phyloP scores from a whole-genome alignment of 2,888 invertebrate genomes.

The Monopis laevigella region DNA sequence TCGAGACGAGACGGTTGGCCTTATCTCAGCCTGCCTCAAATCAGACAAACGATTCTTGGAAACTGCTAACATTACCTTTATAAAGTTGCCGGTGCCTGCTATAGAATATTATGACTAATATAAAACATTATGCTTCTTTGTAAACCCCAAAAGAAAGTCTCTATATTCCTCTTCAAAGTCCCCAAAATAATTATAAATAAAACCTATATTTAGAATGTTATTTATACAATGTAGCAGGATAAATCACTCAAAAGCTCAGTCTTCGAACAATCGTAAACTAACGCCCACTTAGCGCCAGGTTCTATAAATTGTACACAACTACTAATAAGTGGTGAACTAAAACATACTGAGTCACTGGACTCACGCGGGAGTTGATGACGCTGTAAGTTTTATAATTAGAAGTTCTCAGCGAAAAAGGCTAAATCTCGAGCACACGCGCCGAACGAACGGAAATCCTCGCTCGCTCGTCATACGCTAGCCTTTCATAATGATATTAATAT shows the following conservation, averaged over 20 bases:
- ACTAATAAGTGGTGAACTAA: conserved; percentile 38
- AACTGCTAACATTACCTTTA: no score
- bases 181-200: no score
- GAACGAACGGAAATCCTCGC: conserved; percentile 54
- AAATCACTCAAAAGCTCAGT: conserved; percentile 3
- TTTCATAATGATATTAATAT: conserved; percentile 40
- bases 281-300: conserved; percentile 28
- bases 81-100: no score
- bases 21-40: conserved; percentile 30
- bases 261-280: conserved; percentile 14
- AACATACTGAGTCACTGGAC: conserved; percentile 48
- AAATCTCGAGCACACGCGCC: conserved; percentile 24
- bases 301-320: conserved; percentile 27
- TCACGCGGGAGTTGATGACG: conserved; percentile 20
- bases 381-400: conserved; percentile 54
- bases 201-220: no score
- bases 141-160: no score
- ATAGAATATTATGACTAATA: no score
- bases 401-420: conserved; percentile 45
- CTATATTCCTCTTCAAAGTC: no score
- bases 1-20: conserved; percentile 27
- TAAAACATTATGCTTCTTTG: no score
- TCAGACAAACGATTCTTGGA: conserved; percentile 28
- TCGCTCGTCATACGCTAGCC: conserved; percentile 44
- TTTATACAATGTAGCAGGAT: conserved; percentile 2